Conservation (phyloP, 2,797 vertebrate genomes). For the Cygnus olor region DNA sequence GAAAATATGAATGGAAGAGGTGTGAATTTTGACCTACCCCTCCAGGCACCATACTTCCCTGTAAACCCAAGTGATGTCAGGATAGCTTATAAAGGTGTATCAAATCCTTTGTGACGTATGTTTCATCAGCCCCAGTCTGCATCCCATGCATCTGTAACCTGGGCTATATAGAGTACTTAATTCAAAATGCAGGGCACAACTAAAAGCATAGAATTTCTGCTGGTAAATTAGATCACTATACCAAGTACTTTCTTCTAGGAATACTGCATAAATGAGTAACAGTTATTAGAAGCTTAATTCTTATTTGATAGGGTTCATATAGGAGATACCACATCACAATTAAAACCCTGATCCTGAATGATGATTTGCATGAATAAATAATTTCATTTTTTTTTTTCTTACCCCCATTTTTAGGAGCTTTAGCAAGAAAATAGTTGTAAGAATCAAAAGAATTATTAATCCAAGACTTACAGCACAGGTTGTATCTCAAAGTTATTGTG, state of each 20-base stretch:
- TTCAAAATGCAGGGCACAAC: background rate
- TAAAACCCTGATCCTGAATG: background rate
- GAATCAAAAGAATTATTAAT: background rate
- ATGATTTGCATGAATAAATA: background rate
- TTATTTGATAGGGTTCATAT: background rate
- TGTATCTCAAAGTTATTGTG: background rate
- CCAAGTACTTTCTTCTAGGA: rapidly evolving
- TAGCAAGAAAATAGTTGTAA: background rate
- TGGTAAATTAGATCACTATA: background rate
- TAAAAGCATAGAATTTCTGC: background rate
- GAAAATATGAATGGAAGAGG: background rate
- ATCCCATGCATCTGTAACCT: background rate
- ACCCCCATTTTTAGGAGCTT: background rate
- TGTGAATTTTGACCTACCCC: background rate
- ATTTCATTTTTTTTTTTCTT: background rate
- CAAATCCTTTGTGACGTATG: background rate
- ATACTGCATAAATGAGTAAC: background rate
- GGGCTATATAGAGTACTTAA: background rate
- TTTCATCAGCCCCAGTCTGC: background rate
- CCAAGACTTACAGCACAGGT: background rate
- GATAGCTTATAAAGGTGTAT: background rate
- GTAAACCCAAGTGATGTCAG: background rate
- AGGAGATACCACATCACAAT: background rate
- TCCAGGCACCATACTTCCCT: background rate
- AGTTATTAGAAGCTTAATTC: background rate